These are phyloP conservation scores for Cantharis nigra DNA, from an alignment of 2,888 invertebrate species.

Conservation along the genomic window DNA sequence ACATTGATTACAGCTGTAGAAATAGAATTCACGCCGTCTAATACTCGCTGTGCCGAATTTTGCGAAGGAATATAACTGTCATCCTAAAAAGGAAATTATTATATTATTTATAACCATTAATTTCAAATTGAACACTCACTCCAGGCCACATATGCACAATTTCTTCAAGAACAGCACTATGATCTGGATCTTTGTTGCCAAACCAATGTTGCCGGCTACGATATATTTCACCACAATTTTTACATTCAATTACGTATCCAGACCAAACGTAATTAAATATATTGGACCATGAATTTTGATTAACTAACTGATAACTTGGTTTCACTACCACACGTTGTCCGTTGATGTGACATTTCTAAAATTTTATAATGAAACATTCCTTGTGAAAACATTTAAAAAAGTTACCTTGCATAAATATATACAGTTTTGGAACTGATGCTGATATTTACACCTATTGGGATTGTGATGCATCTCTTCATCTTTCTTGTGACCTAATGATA, in stretches of 20 bases:
- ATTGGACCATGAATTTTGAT: conserved; percentile 66
- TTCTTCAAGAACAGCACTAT: conserved; percentile 67
- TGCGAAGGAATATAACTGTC: conserved; percentile 46
- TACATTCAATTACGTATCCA: conserved; percentile 78
- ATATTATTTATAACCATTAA: no score
- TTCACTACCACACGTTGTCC: conserved; percentile 63
- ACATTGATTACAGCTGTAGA: conserved; percentile 65
- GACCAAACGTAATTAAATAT: conserved; percentile 78
- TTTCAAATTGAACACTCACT: conserved; percentile 47
- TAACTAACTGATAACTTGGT: conserved; percentile 56
- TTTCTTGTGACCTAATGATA: conserved; percentile 69
- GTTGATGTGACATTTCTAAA: conserved; percentile 51
- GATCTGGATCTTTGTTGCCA: conserved; percentile 76
- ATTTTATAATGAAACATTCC: conserved; percentile 41
- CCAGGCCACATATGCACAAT: conserved; percentile 73
- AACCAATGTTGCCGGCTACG: conserved; percentile 80
- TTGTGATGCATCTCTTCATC: conserved; percentile 65
- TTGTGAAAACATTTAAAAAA: conserved; percentile 65
- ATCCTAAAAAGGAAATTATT: conserved; percentile 44
- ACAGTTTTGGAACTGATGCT: conserved; percentile 76
- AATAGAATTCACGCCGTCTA: conserved; percentile 64
- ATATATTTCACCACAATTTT: conserved; percentile 72
- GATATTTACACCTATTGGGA: conserved; percentile 62
- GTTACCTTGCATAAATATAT: conserved; percentile 65
- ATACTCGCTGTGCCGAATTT: conserved; percentile 57